Base-by-base conservation (phyloP, 2,797 vertebrate species). In the Falco rusticolus region DNA sequence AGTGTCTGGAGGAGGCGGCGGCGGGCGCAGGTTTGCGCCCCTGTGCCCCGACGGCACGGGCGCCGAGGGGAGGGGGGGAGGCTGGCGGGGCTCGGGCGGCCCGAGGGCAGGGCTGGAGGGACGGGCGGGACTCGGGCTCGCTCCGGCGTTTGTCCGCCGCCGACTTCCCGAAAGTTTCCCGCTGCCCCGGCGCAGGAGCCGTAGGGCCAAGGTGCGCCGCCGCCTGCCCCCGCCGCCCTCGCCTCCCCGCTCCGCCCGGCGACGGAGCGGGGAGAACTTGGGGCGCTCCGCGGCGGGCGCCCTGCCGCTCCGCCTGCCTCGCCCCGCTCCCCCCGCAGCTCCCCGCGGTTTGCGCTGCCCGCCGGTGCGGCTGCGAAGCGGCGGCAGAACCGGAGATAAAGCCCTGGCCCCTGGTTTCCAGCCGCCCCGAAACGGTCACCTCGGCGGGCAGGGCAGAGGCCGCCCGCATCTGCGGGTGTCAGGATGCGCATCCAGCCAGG, bases 161-260 rank as follows among this genome's bases (percentile, higher is more conserved):
- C 37, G 75, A 57, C 82, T 91, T 89, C 47, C 76, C 83, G 26
- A 89, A 96, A 92, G 92, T 95, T 94, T 90, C 51, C 79, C 75
- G 50, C 16, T 59, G 77, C 25, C 61, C 77, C 16, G 34, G 41
- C 24, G 5, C 28, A 13, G 72, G 74, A 25, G 71, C 79, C 54
- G 60, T 50, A 51, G 76, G 86, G 50, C 17, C 4, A 87, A 88
- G 56, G 51, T 20, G 83, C 77, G n/a, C 29, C 22, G 18, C 29
- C 8, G 18, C 39, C 47, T 28, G 34, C 7, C 19, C 14, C 43
- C 43, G 28, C 31, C 41, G 45, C 63, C 33, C 17, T 18, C 11
- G 34, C 7, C 19, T 12, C 43, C 43, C 31, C 41, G 45, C 63
- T 74, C 18, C 15, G 39, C 37, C 50, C 28, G 79, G 13, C 13